Evolutionary conservation across 2,113 vertebrate genomes (phyloP).

Genomic region (Stegostoma tigrinum): DNA sequence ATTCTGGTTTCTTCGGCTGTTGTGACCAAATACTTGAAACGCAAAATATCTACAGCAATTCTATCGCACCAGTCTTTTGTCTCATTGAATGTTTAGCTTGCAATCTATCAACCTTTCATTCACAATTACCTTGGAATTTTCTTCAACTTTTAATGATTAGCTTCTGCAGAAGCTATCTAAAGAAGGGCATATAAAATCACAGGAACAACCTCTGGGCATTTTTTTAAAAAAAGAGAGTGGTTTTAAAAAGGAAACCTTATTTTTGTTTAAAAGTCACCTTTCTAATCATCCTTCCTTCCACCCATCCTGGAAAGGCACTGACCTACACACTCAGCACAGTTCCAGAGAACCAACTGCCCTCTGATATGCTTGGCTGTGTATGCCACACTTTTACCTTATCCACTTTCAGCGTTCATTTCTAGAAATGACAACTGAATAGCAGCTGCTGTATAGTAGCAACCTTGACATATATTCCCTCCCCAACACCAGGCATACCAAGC

Average conservation of each 20-base stretch:
- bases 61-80: not conserved
- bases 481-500: not conserved
- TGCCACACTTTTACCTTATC: not conserved
- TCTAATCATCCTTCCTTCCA: not conserved
- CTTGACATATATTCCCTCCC: not conserved
- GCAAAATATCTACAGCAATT: not conserved
- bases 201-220: not conserved
- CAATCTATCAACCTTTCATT: not conserved
- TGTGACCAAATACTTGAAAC: not conserved
- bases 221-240: not conserved
- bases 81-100: too few species aligned
- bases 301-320: not conserved
- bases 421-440: not conserved
- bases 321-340: not conserved
- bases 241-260: not conserved
- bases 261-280: too few species aligned
- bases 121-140: not conserved
- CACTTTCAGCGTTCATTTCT: not conserved
- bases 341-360: not conserved
- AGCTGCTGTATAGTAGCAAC: not conserved
- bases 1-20: not conserved
- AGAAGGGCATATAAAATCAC: not conserved
- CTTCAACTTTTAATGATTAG: not conserved
- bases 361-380: not conserved
- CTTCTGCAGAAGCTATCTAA: not conserved